Base-by-base conservation (phyloP, 2,113 vertebrate species). In the Eptesicus fuscus region DNA sequence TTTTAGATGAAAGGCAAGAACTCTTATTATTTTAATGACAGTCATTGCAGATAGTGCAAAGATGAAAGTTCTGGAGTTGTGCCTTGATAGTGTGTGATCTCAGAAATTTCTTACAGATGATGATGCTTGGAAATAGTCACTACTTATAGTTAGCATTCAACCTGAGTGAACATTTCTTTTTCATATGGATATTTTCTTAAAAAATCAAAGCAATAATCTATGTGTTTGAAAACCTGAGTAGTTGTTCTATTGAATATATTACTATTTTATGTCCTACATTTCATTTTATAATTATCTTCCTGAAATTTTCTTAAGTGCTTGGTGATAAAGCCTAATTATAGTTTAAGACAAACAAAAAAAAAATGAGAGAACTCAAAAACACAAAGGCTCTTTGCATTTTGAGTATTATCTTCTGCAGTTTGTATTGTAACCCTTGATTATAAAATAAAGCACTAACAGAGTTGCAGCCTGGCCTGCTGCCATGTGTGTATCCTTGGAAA, bases 151-250 rank as follows among this genome's bases (percentile, higher is more conserved):
- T 94, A 93, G 89, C 95, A 95, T 93, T 98, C 93, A 93, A 28
- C 67, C 49, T 40, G 91, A 80, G 63, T 92, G 25, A 91, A 85
- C 67, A 40, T 97, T 97, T 95, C 89, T 98, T 97, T 96, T 96
- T 97, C 73, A 96, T 97, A 84, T 97, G 91, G 82, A 92, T 96
- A 79, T 65, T 91, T 96, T 42, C 42, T 35, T 71, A 83, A 92
- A 94, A 97, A 97, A 98, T 99, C 98, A 98, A 99, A 98, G 98
- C 88, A 90, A 90, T 90, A 95, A 82, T 78, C 96, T 93, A 90
- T 97, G 93, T 85, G 63, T 88, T 96, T 97, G 97, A 96, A 97
- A 97, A 97, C 95, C 82, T 95, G 76, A 71, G 73, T 97, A 94
- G 95, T 98, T 96, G 61, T 96, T 91, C 40, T 97, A 0, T 49